Conservation (phyloP, 2,888 invertebrate genomes). For the Aleiodes testaceus region DNA sequence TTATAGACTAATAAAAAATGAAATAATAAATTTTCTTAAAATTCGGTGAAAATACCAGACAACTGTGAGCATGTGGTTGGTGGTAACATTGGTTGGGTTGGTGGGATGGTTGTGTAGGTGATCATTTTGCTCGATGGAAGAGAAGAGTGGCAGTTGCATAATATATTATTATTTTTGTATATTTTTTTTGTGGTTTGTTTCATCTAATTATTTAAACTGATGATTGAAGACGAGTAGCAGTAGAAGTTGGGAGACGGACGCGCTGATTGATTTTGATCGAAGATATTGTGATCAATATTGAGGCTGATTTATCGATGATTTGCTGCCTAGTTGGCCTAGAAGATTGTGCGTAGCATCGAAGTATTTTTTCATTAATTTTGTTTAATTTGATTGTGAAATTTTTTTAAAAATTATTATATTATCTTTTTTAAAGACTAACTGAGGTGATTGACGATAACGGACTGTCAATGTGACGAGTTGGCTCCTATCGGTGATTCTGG, state of each 20-base stretch:
- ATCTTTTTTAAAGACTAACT: conserved; percentile 46
- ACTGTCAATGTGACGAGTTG: conserved; percentile 59
- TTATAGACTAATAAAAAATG: conserved; percentile 18
- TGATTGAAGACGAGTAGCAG: conserved; percentile 57
- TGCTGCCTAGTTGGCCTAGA: conserved; percentile 63
- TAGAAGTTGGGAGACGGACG: conserved; percentile 56
- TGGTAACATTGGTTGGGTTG: conserved; percentile 68
- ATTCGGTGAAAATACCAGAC: conserved; percentile 71
- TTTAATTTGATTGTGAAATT: neutral
- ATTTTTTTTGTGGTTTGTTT: conserved; percentile 5
- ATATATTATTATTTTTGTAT: too few relatives aligned
- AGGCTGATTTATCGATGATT: conserved; percentile 51
- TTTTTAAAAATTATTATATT: neutral
- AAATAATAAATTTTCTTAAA: conserved; percentile 65
- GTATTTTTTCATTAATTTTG: conserved; percentile 51
- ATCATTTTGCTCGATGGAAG: conserved; percentile 71
- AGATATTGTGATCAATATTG: conserved; percentile 37
- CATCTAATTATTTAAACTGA: conserved; percentile 55
- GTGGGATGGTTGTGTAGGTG: conserved; percentile 72
- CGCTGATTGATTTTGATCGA: conserved; percentile 50
- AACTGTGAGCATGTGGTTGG: conserved; percentile 72
- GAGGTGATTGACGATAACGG: conserved; percentile 57
- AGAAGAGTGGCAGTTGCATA: conserved; percentile 66
- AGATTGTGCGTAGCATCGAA: conserved; percentile 66
- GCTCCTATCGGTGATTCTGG: conserved; percentile 55